A percentile compares a stretch with the other conserved stretches of the same genome.
Conservation (phyloP, 2,797 vertebrate genomes). For the Setipinna tenuifilis region DNA sequence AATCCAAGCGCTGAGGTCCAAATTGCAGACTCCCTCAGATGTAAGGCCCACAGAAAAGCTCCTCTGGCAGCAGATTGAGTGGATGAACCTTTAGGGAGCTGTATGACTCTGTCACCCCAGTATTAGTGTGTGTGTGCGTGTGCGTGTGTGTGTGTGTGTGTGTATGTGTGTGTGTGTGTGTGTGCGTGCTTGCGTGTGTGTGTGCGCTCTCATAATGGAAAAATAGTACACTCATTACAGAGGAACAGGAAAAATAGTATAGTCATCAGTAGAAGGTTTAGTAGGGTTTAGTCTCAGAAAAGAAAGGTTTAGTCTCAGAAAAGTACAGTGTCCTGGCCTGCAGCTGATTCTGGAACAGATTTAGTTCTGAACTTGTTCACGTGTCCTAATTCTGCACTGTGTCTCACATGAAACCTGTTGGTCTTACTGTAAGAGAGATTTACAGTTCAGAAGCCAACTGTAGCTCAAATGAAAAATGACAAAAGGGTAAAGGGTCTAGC, state of each 20-base stretch:
- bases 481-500: no score
- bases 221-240: no score
- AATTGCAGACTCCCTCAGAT: not conserved
- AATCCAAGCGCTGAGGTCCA: not conserved
- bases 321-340: not conserved
- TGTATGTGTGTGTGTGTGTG: no score
- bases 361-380: no score
- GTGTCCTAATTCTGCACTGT: no score
- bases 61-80: not conserved
- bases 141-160: no score
- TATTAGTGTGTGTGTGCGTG: not conserved
- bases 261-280: not conserved
- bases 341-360: not conserved
- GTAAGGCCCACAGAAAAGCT: not conserved
- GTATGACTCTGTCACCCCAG: not conserved
- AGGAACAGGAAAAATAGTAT: not conserved
- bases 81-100: not conserved
- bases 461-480: no score
- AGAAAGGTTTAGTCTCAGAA: not conserved
- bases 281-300: not conserved
- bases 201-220: not conserved
- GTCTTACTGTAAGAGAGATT: no score
- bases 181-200: no score
- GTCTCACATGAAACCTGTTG: no score
- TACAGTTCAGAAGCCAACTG: no score